Conservation (phyloP, 2,113 vertebrate species). For the Vulpes lagopus region DNA sequence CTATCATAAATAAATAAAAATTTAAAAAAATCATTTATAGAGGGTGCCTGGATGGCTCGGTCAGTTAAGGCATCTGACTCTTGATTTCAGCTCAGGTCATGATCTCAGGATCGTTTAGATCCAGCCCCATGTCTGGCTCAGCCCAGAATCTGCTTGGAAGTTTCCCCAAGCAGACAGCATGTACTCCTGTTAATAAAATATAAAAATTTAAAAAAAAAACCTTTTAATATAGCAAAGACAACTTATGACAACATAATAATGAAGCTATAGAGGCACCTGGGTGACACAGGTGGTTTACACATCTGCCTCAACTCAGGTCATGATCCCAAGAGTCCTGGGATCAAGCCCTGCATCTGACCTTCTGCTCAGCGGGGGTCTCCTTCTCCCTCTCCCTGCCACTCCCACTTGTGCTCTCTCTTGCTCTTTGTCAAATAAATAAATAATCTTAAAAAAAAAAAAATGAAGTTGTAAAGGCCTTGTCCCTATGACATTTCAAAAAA, state of each 20-base stretch:
- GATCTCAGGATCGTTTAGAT: neutral
- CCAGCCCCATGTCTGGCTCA: neutral
- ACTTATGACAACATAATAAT: accelerated
- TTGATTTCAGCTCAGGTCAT: neutral
- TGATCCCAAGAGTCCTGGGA: too few relatives aligned
- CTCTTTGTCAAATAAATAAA: too few relatives aligned
- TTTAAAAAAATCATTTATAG: neutral
- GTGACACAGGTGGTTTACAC: too few relatives aligned
- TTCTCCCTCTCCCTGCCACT: too few relatives aligned
- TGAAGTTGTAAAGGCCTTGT: neutral
- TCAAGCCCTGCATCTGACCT: too few relatives aligned
- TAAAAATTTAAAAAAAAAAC: neutral
- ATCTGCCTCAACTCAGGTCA: too few relatives aligned
- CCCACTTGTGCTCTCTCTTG: too few relatives aligned
- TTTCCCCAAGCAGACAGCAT: too few relatives aligned
- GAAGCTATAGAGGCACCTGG: neutral
- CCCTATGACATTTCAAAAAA: neutral
- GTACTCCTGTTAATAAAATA: neutral
- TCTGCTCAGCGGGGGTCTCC: too few relatives aligned
- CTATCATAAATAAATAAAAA: too few relatives aligned
- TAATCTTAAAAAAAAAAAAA: neutral
- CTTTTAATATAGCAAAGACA: neutral
- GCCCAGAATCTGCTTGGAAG: neutral
- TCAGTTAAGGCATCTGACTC: neutral
- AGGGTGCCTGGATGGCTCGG: neutral